Evolutionary conservation across 2,113 vertebrate genomes (phyloP), one percentile per base, ranked within the genome.

Genomic region (Mastomys coucha): DNA sequence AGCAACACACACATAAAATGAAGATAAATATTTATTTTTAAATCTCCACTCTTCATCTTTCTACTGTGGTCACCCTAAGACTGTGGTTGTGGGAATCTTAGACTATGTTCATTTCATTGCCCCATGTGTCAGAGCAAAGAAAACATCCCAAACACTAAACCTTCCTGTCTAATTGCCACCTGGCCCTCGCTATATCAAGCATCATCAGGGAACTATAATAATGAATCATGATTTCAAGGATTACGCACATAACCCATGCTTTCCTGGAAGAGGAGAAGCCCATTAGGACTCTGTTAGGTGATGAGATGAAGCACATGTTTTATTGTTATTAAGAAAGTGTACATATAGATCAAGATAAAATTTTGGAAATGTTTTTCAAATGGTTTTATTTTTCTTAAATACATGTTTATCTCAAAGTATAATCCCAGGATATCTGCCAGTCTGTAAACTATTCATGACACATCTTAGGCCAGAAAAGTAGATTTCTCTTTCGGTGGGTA

Each of bases 321-420:
- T 60, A 2, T 36, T 65, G 58, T 36, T 36, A 31, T 56, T 65
- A 72, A 31, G 31, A 26, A 67, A 92, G n/a, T 89, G 49, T 16
- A 65, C 76, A 85, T 73, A 20, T 67, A 92, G 88, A 81, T 88
- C 81, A 85, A 91, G 53, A 67, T 75, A 77, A 14, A 95, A 53
- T 77, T 72, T 36, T 28, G 7, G 9, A 89, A 49, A 49, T 2
- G 51, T 2, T 94, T 88, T 88, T 56, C 24, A 81, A 90, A 45
- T n/a, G 31, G 42, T 49, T 80, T 60, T 31, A 78, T 45, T 45
- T 45, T 51, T 51, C 9, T 26, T 90, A 90, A 91, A 49, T 88
- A 70, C n/a, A 90, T 72, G 91, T 75, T 28, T 82, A 19, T 91
- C 33, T 76, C 58, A 82, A 51, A 93, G 45, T 67, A 2, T 31